Evolutionary conservation across 2,797 vertebrate species (phyloP).

Genomic region (Cichlasoma orientale): DNA sequence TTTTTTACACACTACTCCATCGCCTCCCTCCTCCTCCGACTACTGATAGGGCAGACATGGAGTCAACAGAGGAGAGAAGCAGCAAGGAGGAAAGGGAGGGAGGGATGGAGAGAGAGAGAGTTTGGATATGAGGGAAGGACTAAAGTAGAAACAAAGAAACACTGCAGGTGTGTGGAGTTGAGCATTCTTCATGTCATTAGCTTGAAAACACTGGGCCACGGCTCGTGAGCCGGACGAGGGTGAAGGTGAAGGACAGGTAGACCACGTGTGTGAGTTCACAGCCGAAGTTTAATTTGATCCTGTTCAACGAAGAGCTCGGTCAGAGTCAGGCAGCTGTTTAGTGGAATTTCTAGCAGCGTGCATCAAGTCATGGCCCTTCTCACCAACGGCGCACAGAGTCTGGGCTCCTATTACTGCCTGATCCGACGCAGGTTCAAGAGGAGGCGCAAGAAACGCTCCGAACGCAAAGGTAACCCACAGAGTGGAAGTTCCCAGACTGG

Average conservation of each 20-base stretch:
- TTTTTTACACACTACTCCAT: conserved; percentile 26
- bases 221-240: background rate
- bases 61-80: conserved; percentile 60
- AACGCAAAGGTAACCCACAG: conserved; percentile 84
- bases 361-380: conserved; percentile 74
- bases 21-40: conserved; percentile 50
- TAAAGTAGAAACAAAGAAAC: conserved; percentile 64
- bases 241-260: conserved; percentile 20
- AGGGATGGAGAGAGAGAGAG: conserved; percentile 45
- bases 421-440: conserved; percentile 78
- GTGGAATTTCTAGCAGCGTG: background rate
- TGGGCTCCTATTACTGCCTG: conserved; percentile 77
- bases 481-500: background rate
- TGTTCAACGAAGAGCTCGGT: background rate
- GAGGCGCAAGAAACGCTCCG: conserved; percentile 84
- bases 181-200: conserved; percentile 13
- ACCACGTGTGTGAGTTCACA: conserved; percentile 3
- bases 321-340: conserved; percentile 17
- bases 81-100: conserved; percentile 24
- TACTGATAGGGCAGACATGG: conserved; percentile 70
- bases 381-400: conserved; percentile 48
- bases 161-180: conserved; percentile 61
- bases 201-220: background rate
- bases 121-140: conserved; percentile 54
- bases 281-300: conserved; percentile 20